Evolutionary conservation across 2,797 vertebrate species (phyloP).

Genomic region (Epinephelus awoara): DNA sequence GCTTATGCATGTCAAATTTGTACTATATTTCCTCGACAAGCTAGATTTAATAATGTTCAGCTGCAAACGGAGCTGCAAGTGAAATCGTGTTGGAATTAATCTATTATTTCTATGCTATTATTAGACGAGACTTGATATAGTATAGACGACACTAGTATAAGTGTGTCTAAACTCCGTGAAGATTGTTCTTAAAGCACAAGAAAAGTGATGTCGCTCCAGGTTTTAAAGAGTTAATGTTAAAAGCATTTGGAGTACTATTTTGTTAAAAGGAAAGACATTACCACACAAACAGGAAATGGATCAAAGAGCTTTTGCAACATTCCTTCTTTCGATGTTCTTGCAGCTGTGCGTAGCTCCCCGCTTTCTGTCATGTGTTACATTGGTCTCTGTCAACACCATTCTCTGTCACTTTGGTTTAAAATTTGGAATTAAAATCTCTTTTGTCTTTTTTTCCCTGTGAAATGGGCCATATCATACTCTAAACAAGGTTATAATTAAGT

Average conservation of each 20-base stretch:
- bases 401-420: neutral
- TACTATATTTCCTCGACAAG: neutral
- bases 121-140: too few species aligned
- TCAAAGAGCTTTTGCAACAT: neutral
- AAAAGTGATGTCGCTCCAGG: too few species aligned
- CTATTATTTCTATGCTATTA: too few species aligned
- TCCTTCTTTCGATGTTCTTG: neutral
- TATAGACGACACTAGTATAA: too few species aligned
- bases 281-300: neutral
- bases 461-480: neutral
- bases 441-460: neutral
- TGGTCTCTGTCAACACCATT: constrained; percentile 1
- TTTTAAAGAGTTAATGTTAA: too few species aligned
- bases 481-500: too few species aligned
- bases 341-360: neutral
- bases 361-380: neutral
- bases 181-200: too few species aligned
- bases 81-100: too few species aligned
- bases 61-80: too few species aligned
- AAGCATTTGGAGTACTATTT: neutral
- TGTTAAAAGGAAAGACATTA: neutral
- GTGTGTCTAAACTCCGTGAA: too few species aligned
- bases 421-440: too few species aligned
- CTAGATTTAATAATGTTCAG: neutral
- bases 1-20: neutral